Percentiles rank a stretch among this genome's conserved stretches.
These are phyloP conservation scores for Psittacula cyanocephala DNA, from an alignment of 2,113 vertebrate species.

Conservation along the genomic window DNA sequence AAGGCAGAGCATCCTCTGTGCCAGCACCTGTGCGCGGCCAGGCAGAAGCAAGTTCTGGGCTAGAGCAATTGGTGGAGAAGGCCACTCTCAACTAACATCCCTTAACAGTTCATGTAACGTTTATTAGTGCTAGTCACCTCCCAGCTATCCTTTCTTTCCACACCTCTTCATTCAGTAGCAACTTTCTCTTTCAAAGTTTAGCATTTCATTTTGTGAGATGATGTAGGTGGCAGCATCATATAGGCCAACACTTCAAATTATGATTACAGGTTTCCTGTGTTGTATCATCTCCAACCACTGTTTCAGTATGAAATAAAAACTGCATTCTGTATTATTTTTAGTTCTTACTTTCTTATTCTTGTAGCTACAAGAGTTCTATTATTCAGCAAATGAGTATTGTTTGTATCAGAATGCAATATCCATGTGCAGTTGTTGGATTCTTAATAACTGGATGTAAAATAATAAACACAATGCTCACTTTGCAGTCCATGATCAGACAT, in stretches of 20 bases:
- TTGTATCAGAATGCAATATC: not conserved
- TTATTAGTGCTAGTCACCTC: not conserved
- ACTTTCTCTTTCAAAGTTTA: not conserved
- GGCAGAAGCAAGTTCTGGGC: not conserved
- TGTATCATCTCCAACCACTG: not conserved
- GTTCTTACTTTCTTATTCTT: not conserved
- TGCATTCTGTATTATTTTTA: not conserved
- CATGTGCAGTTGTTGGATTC: not conserved
- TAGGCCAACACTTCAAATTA: not conserved
- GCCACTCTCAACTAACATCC: not conserved
- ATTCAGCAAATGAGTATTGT: not conserved
- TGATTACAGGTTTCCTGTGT: not conserved
- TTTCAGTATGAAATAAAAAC: not conserved
- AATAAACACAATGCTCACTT: not conserved
- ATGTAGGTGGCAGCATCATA: not conserved
- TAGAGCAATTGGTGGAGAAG: not conserved
- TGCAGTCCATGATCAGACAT: not conserved
- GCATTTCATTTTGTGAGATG: not conserved
- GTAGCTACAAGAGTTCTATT: not conserved
- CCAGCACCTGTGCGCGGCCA: fast-evolving
- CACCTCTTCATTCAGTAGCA: not conserved
- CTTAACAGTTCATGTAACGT: not conserved
- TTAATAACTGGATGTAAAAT: not conserved
- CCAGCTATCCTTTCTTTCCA: not conserved
- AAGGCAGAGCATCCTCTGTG: not conserved